Evolutionary conservation across 2,888 invertebrate genomes (phyloP), one percentile per base, ranked within the genome.

Genomic region (Platycheirus albimanus): DNA sequence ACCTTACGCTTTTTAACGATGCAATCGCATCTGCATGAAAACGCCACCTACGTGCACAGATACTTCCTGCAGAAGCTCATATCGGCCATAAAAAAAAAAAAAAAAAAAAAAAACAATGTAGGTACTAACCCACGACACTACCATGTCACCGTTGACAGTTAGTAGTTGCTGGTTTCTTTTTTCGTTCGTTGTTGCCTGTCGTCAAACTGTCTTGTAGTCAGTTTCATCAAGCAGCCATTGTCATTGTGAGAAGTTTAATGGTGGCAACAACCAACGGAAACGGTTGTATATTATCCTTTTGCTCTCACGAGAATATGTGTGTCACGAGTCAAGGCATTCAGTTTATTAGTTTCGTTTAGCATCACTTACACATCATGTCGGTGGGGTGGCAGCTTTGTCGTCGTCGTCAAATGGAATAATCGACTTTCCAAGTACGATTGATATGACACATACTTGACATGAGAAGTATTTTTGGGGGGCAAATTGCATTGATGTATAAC

Each of bases 271-370:
- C 38, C 19, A 45, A 47, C 64, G 33, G 47, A 20, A 30, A 66
- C 28, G 20, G 7, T 56, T 67, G 38, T 47, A 54, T 54, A 71
- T 52, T 54, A 58, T 78, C 58, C 72, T 52, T 61, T 45, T 28
- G 38, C 63, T 17, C 58, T 47, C 33, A 2, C 41, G 17, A 20
- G 4, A 64, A 38, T 30, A 41, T 63, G 51, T 72, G 58, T 72
- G 36, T 63, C 52, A 61, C 36, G 36, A 76, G 66, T 78, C 51
- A 75, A 43, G 71, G 66, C 76, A 54, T 61, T 71, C 52, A 41
- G 69, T 78, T 78, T 83, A 83, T 83, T 83, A 78, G 83, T 83
- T 83, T 83, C 78, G 78, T 83, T 78, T 83, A 83, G 69, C 72
- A 78, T 74, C 64, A 52, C 78, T 78, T 78, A 83, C 78, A 78